These are phyloP conservation scores for Muraenolepis orangiensis DNA, from an alignment of 2,797 vertebrate species.

Conservation along the genomic window DNA sequence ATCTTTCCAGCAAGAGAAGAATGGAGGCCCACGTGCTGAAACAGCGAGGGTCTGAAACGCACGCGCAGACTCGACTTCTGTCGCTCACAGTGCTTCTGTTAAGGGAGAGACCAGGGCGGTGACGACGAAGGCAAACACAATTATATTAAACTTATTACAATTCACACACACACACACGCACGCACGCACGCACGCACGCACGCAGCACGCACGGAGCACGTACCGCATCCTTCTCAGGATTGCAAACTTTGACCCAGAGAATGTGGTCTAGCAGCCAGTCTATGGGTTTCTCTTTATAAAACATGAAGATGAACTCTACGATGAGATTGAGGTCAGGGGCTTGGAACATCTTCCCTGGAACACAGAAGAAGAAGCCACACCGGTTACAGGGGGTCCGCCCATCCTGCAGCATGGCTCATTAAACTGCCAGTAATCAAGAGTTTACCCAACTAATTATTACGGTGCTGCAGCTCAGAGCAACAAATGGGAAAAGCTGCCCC, in stretches of 20 bases:
- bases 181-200: neutral
- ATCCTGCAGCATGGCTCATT: too few species aligned
- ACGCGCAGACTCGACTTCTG: slow-evolving; percentile 96
- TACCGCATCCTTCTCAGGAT: slow-evolving; percentile 98
- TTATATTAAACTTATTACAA: neutral
- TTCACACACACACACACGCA: neutral
- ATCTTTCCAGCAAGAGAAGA: slow-evolving; percentile 97
- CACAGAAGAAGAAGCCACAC: slow-evolving; percentile 17
- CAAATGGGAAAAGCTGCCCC: too few species aligned
- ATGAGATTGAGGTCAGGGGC: slow-evolving; percentile 96
- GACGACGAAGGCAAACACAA: neutral
- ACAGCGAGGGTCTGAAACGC: slow-evolving; percentile 94
- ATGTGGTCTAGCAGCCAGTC: slow-evolving; percentile 99
- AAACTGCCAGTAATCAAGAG: too few species aligned
- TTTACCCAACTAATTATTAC: too few species aligned
- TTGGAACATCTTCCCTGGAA: slow-evolving; percentile 98
- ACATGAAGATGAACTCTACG: slow-evolving; percentile 99
- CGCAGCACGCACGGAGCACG: slow-evolving; percentile 27
- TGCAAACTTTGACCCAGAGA: slow-evolving; percentile 99
- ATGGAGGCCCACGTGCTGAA: slow-evolving; percentile 96
- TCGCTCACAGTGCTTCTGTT: slow-evolving; percentile 95
- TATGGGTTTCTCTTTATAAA: slow-evolving; percentile 98
- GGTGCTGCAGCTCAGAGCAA: too few species aligned
- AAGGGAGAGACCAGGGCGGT: neutral
- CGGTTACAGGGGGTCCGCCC: neutral